Base-by-base conservation (phyloP, 2,888 invertebrate genomes). In the Cistogaster globosa region DNA sequence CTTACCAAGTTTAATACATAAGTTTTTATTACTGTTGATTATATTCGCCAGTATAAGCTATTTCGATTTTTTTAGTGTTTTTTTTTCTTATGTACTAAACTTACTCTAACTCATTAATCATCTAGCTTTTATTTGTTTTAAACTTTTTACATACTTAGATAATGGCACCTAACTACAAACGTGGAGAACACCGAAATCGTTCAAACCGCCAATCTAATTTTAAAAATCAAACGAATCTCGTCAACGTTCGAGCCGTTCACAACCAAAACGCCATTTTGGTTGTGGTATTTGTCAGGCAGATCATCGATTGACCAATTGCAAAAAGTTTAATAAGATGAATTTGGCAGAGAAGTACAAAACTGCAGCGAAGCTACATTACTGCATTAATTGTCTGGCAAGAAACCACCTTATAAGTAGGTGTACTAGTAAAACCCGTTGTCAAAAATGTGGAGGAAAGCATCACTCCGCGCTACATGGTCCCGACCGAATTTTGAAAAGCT, bases 251-350 rank as follows among this genome's bases (percentile, higher is more conserved):
- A 38, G 38, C 38, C 7, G 38, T 38, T 7, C 38, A 11, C 38
- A 38, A 38, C 38, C 38, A 7, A 38, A 38, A 11, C 7, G 38
- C 7, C 38, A 38, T 38, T 38, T 38, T 38, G 38, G 38, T 11
- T 38, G 38, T 11, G 38, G 38, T 2, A 38, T 38, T 38, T 38
- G 38, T 38, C 38, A 38, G 38, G 38, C 11, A 38, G 38, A 38
- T 11, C 38, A 38, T 38, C 7, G 38, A 38, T 11, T 38, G 38
- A 38, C 38, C 38, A 7, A 38, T 11, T 58, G 36, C n/a, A 58
- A 58, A 36, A 58, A 58, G 58, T 58, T 36, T 32, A n/a, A 32
- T 16, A 58, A 58, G 9, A 18, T 58, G 32, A 58, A 58, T 16
- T n/a, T 58, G 8, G 3, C 58, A n/a, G 36, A 36, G 1, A 58